phyloP scores from a whole-genome alignment of 2,888 invertebrate species.

The Drosophila planitibia region DNA sequence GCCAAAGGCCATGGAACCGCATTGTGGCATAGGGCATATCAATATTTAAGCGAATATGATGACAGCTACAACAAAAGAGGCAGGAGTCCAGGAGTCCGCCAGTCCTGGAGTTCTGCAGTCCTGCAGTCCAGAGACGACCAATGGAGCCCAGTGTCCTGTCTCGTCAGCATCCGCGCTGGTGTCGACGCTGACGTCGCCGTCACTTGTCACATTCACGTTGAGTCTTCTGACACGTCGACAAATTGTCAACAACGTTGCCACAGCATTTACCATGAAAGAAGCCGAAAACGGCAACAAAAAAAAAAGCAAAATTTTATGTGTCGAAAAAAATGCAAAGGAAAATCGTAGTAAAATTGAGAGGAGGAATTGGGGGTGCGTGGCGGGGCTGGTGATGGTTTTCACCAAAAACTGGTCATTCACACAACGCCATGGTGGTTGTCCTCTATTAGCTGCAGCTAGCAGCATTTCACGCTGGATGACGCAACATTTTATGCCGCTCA shows the following conservation, averaged over 20 bases:
- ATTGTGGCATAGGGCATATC: slow-evolving; percentile 36
- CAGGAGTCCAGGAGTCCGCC: slow-evolving; percentile 2
- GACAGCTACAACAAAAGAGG: slow-evolving; percentile 33
- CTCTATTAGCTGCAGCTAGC: slow-evolving; percentile 72
- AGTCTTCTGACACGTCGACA: slow-evolving; percentile 80
- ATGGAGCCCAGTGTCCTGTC: slow-evolving; percentile 37
- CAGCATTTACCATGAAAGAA: slow-evolving; percentile 55
- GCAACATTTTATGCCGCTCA: slow-evolving; percentile 79
- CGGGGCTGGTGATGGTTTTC: neutral
- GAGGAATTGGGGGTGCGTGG: neutral
- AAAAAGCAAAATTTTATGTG: slow-evolving; percentile 2
- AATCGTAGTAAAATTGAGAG: slow-evolving; percentile 3
- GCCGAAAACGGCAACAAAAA: slow-evolving; percentile 22
- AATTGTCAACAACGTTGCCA: slow-evolving; percentile 81
- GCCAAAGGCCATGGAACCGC: slow-evolving; percentile 12
- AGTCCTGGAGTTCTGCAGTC: slow-evolving; percentile 2
- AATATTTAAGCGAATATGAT: slow-evolving; percentile 54
- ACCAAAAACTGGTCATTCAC: slow-evolving; percentile 36
- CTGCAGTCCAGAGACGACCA: slow-evolving; percentile 14
- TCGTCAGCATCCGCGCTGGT: slow-evolving; percentile 62
- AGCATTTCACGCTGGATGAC: slow-evolving; percentile 68
- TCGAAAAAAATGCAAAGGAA: neutral
- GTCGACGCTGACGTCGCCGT: slow-evolving; percentile 30
- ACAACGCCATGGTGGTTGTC: slow-evolving; percentile 29
- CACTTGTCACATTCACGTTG: slow-evolving; percentile 82